Evolutionary conservation across 2,113 vertebrate genomes (phyloP).

Genomic region (Oxyura jamaicensis): DNA sequence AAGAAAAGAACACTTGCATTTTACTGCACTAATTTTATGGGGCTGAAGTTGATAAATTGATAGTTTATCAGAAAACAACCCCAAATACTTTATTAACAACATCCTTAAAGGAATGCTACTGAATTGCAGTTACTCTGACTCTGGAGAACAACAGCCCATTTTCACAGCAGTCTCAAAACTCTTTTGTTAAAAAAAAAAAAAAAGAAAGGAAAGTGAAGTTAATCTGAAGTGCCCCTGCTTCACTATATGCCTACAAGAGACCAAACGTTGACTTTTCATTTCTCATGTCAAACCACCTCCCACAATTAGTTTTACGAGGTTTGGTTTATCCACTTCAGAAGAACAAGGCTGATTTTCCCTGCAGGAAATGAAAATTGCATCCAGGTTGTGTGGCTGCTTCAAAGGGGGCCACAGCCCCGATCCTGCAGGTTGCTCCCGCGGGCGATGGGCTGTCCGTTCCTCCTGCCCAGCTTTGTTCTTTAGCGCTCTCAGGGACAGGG

Average conservation of each 20-base stretch:
- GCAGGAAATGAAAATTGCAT: conserved; percentile 47
- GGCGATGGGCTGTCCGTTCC: background rate
- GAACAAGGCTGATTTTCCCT: background rate
- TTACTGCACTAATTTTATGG: background rate
- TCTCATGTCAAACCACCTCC: background rate
- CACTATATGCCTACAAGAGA: background rate
- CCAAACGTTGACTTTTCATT: background rate
- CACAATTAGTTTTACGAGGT: background rate
- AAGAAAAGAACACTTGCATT: background rate
- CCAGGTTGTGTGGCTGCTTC: conserved; percentile 11
- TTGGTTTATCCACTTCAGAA: background rate
- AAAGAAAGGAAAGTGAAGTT: background rate
- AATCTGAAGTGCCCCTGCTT: background rate
- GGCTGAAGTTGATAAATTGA: background rate
- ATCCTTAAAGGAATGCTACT: background rate
- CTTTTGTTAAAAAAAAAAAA: too few species aligned
- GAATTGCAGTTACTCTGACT: background rate
- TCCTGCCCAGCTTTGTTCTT: background rate
- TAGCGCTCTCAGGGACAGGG: too few species aligned
- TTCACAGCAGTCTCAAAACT: background rate
- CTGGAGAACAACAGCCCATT: background rate
- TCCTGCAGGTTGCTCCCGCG: background rate
- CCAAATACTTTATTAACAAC: background rate
- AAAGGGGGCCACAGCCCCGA: background rate
- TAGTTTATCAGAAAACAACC: background rate